Base-by-base conservation (phyloP, 2,797 vertebrate genomes). In the Epinephelus malabaricus region DNA sequence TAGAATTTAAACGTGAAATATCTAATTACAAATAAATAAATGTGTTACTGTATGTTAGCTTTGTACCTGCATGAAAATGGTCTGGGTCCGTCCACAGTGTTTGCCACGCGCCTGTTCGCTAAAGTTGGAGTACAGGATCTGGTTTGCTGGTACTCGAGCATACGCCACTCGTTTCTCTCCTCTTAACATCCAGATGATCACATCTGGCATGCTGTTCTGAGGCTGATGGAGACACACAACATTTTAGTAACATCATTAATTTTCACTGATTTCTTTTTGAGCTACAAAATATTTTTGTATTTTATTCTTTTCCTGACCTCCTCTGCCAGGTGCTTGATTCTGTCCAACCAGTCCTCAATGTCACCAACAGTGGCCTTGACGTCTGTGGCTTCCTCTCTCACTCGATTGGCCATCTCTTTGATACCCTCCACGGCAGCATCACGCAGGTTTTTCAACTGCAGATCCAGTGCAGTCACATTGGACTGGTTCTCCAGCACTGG, bases 171-270 rank as follows among this genome's bases (percentile, higher is more conserved):
- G 95, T 78, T 96, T 98, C 93, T 98, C 98, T 78, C 97, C 98
- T 64, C 96, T 95, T 81, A 99, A 94, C 98, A 99, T 99, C 98
- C 98, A 99, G 88, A 99, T 97, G 74, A 99, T 96, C 47, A 99
- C 95, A 82, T 99, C 98, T 55, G 98, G 98, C 96, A 99, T 97
- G 86, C 98, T 99, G 93, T 97, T 99, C 86, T 99, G 98, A 46
- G 98, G 96, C 98, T 99, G 89, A 76, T 45, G 38, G 23, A 74
- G 45, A 66, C 43, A 82, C 18, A 51, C 15, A 65, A 40, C 58
- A 72, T 69, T 70, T 59, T 6, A 71, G 34, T 81, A 21, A 69
- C n/a, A 73, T 23, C 12, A 17, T 54, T 9, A 59, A 34, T 14
- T 66, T 66, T 46, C 1, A 60, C 7, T 62, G 5, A 10, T 12